A percentile compares a stretch with the other conserved stretches of the same genome.
phyloP scores from a whole-genome alignment of 2,113 vertebrate species.

The Seriola dumerili region DNA sequence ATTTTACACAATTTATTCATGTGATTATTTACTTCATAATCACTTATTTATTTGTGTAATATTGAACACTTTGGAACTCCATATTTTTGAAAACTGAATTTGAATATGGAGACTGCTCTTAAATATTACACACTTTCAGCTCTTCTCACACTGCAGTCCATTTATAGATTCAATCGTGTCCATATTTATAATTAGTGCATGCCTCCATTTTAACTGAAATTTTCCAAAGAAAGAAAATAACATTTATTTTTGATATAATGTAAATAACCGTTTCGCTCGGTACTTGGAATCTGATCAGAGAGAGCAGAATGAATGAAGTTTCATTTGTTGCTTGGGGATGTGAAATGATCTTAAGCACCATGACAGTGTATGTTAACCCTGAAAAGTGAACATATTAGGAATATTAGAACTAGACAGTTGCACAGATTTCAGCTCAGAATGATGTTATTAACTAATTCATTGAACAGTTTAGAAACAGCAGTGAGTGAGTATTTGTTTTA shows the following conservation, averaged over 20 bases:
- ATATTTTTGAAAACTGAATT: too few relatives aligned
- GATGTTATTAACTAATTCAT: neutral
- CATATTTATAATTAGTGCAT: conserved; percentile 13
- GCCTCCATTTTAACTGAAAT: conserved; percentile 3
- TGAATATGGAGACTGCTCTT: neutral
- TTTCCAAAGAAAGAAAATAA: conserved; percentile 30
- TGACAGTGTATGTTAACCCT: neutral
- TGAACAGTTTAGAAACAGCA: neutral
- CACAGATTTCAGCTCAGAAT: neutral
- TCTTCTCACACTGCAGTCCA: neutral
- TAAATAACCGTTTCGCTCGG: conserved; percentile 16
- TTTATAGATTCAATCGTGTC: neutral
- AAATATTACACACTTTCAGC: neutral
- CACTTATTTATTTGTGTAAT: neutral
- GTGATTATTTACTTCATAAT: neutral
- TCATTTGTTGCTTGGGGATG: neutral
- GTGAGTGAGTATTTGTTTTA: neutral
- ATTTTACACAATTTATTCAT: neutral
- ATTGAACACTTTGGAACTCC: too few relatives aligned
- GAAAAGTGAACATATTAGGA: neutral
- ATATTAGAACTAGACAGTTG: neutral
- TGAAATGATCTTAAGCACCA: neutral
- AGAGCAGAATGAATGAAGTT: conserved; percentile 8
- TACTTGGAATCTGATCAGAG: conserved; percentile 4
- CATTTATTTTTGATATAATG: conserved; percentile 44